Evolutionary conservation across 2,113 vertebrate genomes (phyloP), one percentile per base, ranked within the genome.

Genomic region (Ariopsis seemanni): DNA sequence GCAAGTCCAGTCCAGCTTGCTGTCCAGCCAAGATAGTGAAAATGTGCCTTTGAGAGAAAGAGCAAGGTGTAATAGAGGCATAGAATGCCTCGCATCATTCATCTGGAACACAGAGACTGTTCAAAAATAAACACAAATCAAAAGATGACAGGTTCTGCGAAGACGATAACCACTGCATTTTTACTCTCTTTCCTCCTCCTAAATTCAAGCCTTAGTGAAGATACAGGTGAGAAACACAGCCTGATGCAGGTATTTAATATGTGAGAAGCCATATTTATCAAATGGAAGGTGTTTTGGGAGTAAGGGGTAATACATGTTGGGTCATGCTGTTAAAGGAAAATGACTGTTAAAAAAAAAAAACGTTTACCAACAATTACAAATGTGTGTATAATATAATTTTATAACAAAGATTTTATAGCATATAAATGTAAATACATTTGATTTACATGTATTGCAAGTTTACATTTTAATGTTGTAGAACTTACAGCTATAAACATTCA

Each of bases 181-280:
- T 22, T 88, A 22, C 62, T 91, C 48, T 4, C 92, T 25, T 82
- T 90, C 42, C 55, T 88, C 82, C n/a, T 92, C 0, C 65, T 89
- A 78, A 88, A 63, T 63, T 82, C 71, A 11, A 50, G 89, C 8
- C 50, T 87, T 0, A 87, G 91, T 7, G 92, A 94, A 11, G 94
- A 94, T 87, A 94, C 94, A 92, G 94, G 95, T 95, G 86, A 95
- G 94, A 91, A 25, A 34, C 30, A 9, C 18, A 71, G 27, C 69
- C 87, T 71, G 14, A 63, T 42, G 9, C 18, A 53, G 30, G 84
- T 84, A 74, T 62, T n/a, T 42, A 22, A 53, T 10, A 22, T 14
- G 6, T 63, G 42, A 53, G 30, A 5, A 74, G 27, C 62, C 1
- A 75, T 30, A 9, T 20, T 63, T 81, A 65, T 62, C 7, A 58